phyloP scores from a whole-genome alignment of 2,113 vertebrate genomes.

The Hipposideros armiger region DNA sequence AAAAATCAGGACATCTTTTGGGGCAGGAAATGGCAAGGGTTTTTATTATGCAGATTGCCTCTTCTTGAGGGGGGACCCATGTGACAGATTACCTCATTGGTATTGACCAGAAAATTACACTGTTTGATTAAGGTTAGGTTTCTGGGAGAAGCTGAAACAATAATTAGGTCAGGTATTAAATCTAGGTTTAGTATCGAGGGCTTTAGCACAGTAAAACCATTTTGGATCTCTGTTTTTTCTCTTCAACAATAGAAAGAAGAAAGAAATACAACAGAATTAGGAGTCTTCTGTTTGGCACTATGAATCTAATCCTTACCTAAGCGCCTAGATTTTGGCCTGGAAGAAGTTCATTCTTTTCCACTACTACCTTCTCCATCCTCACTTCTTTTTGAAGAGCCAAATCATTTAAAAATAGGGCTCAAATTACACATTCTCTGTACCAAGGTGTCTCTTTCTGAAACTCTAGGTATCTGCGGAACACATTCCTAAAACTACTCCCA shows the following conservation, averaged over 20 bases:
- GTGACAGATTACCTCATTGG: neutral
- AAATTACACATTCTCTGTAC: neutral
- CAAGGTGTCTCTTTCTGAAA: neutral
- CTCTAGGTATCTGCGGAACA: neutral
- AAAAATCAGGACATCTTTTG: neutral
- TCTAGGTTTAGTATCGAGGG: neutral
- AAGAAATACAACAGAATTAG: neutral
- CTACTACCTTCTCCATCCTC: rapidly evolving
- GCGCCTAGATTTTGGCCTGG: neutral
- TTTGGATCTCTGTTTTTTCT: neutral
- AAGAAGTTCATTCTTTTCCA: neutral
- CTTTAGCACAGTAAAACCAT: neutral
- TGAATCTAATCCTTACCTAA: neutral
- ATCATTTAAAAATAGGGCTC: neutral
- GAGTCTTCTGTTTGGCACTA: neutral
- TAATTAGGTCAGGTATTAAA: neutral
- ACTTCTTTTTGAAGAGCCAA: neutral
- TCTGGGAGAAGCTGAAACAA: neutral
- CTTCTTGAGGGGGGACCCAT: neutral
- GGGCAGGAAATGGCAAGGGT: neutral
- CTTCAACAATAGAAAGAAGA: neutral
- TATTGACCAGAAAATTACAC: neutral
- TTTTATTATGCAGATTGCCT: neutral
- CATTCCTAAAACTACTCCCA: neutral
- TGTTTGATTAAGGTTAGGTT: neutral